These are phyloP conservation scores for Enteromius treurensis DNA, from an alignment of 2,797 vertebrate genomes.

Conservation along the genomic window DNA sequence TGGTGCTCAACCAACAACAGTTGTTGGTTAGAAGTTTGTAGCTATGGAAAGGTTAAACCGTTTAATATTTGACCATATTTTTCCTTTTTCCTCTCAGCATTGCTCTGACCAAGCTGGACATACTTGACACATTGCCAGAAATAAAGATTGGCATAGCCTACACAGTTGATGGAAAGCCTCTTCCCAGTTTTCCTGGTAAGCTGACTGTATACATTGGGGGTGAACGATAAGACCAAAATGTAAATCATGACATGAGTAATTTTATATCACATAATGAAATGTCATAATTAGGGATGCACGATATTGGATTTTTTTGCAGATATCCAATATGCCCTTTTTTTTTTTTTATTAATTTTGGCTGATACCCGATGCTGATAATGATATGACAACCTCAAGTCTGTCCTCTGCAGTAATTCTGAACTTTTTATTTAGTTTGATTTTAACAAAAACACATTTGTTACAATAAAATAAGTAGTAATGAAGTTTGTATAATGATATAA, in stretches of 20 bases:
- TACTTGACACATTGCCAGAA: slow-evolving; percentile 80
- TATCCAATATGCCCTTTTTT: too few relatives aligned
- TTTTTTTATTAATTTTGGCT: too few relatives aligned
- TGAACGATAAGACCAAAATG: background rate
- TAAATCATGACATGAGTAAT: background rate
- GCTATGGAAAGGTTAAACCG: background rate
- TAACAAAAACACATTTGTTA: too few relatives aligned
- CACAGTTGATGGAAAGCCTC: slow-evolving; percentile 73
- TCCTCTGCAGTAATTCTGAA: too few relatives aligned
- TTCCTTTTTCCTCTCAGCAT: slow-evolving; percentile 68
- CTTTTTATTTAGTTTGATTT: too few relatives aligned
- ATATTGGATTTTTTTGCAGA: too few relatives aligned
- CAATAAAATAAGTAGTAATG: too few relatives aligned
- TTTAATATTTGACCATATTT: background rate
- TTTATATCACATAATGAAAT: background rate
- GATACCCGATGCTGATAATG: too few relatives aligned
- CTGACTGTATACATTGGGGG: background rate
- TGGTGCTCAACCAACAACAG: background rate
- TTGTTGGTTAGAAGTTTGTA: background rate
- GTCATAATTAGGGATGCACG: too few relatives aligned
- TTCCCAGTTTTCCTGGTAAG: slow-evolving; percentile 81
- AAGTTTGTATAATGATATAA: too few relatives aligned
- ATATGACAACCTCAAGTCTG: too few relatives aligned
- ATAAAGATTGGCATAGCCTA: slow-evolving; percentile 84
- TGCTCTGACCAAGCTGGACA: slow-evolving; percentile 84